These are phyloP conservation scores for Tromatobia lineatoria DNA, from an alignment of 2,888 invertebrate genomes.

Conservation along the genomic window DNA sequence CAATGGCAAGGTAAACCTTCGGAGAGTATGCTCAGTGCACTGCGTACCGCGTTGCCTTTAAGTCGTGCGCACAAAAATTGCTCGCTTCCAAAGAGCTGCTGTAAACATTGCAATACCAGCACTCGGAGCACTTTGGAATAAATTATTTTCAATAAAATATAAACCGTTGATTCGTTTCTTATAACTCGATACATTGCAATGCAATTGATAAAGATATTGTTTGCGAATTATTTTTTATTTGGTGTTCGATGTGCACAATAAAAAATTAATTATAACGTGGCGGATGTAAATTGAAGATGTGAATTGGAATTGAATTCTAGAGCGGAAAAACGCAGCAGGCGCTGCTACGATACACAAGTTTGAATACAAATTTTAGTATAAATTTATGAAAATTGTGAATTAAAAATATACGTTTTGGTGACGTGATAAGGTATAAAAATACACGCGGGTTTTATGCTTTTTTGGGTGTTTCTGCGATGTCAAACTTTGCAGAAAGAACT, in stretches of 20 bases:
- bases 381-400: slow-evolving; percentile 1
- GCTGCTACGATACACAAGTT: slow-evolving; percentile 6
- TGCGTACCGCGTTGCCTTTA: slow-evolving; percentile 74
- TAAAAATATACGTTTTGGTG: neutral
- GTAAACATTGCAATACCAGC: slow-evolving; percentile 15
- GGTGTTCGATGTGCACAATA: neutral
- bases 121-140: neutral
- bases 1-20: slow-evolving; percentile 80
- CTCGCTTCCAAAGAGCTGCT: slow-evolving; percentile 27
- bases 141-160: neutral
- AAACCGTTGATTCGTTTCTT: neutral
- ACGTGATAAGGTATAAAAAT: neutral
- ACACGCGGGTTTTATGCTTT: neutral
- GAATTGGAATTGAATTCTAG: neutral
- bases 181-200: neutral
- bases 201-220: neutral
- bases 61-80: slow-evolving; percentile 54
- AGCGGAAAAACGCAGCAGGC: slow-evolving; percentile 20
- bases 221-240: slow-evolving; percentile 2
- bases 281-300: no score
- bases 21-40: slow-evolving; percentile 75
- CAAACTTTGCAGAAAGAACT: slow-evolving; percentile 29
- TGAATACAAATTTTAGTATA: slow-evolving; percentile 3
- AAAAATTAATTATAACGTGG: neutral
- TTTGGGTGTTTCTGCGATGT: slow-evolving; percentile 12